Evolutionary conservation across 1,140 invertebrate genomes (phyloP), one percentile per base, ranked within the genome.

Genomic region (Metopolophium dirhodum): DNA sequence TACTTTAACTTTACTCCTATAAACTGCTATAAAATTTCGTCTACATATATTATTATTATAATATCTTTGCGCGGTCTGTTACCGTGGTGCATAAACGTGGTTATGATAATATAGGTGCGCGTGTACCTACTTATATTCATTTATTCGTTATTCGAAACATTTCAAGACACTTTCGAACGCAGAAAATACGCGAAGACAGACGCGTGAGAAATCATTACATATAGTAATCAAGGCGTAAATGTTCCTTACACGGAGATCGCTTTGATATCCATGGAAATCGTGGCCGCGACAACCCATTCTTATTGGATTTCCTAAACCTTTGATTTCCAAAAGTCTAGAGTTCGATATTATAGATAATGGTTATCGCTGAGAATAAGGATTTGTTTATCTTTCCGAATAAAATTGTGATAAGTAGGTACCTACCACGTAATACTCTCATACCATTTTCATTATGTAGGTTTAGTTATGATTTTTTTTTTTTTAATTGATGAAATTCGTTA

Each of bases 1-100:
- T 85, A 85, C 83, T 85, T 85, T 41, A 85, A 85, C 23, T 85
- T 85, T 85, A 85, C 61, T 77, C 26, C 61, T n/a, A 77, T 20
- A 7, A 77, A 77, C 83, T 85, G 22, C 82, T 0, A 0, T 22
- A 37, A 85, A 37, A 85, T 85, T 41, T 85, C 23, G 83, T 26
- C 37, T n/a, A 77, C 61, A n/a, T 20, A n/a, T 0, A n/a, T n/a
- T 3, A n/a, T 57, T 11, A 20, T 22, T 1, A 57, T 68, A 18
- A n/a, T n/a, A 30, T 7, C 1, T 77, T 14, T 77, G 6, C 61
- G n/a, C 14, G 61, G 61, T 77, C 61, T 77, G 61, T 77, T 77
- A 4, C 30, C 61, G 61, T 0, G 3, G n/a, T n/a, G 30, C n/a
- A n/a, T 18, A n/a, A 18, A n/a, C 30, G n/a, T n/a, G 22, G 18